phyloP scores from a whole-genome alignment of 2,797 vertebrate genomes.

The Parambassis ranga region DNA sequence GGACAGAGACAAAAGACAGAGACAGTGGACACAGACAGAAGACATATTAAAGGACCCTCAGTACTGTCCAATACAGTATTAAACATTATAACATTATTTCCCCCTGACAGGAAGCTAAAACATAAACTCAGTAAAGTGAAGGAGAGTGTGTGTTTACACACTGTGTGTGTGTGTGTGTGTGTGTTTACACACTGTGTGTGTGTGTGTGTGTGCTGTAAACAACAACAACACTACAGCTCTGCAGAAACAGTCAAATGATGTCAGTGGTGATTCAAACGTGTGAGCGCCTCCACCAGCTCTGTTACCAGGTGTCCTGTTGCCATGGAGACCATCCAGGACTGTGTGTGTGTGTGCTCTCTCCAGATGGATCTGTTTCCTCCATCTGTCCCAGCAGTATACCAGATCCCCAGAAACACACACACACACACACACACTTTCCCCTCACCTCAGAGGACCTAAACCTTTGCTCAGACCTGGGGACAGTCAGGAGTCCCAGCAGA shows the following conservation, averaged over 20 bases:
- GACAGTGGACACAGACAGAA: too few relatives aligned
- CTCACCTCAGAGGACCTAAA: background rate
- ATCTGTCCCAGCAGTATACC: slow-evolving; percentile 51
- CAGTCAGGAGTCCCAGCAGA: too few relatives aligned
- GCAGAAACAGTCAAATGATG: slow-evolving; percentile 17
- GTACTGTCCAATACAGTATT: too few relatives aligned
- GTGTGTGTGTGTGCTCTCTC: background rate
- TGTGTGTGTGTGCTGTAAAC: slow-evolving; percentile 26
- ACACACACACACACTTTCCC: background rate
- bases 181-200: background rate
- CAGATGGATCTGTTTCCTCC: slow-evolving; percentile 45
- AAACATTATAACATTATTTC: too few relatives aligned
- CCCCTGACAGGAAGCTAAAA: too few relatives aligned
- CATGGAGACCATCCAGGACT: slow-evolving; percentile 48
- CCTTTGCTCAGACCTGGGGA: too few relatives aligned
- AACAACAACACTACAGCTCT: background rate
- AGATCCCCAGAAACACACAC: background rate
- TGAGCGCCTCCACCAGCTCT: slow-evolving; percentile 30
- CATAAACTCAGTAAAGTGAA: too few relatives aligned
- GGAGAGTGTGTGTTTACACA: background rate
- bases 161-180: background rate
- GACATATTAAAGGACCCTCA: too few relatives aligned
- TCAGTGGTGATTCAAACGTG: slow-evolving; percentile 13
- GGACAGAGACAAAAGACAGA: too few relatives aligned
- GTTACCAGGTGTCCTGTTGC: slow-evolving; percentile 65